A percentile compares a stretch with the other conserved stretches of the same genome.
These are phyloP conservation scores for Trogon melanurus DNA, from an alignment of 2,113 vertebrate genomes.

Conservation along the genomic window DNA sequence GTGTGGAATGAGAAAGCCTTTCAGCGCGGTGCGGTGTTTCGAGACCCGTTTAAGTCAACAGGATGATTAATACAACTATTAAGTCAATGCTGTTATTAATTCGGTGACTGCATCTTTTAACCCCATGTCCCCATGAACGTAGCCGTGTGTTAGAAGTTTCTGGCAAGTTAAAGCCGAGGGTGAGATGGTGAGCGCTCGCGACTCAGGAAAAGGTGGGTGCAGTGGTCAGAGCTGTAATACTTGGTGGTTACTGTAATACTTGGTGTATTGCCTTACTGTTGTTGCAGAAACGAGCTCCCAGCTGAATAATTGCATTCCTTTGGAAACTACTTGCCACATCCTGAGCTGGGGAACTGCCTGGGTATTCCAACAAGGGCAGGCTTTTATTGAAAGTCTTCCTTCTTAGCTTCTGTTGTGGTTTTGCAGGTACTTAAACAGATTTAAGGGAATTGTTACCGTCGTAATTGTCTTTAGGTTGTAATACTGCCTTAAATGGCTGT, in stretches of 20 bases:
- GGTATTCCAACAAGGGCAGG: background rate
- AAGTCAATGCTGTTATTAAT: background rate
- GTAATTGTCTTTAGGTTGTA: background rate
- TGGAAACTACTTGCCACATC: rapidly evolving
- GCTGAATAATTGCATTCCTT: background rate
- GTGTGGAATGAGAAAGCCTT: background rate
- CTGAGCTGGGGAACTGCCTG: background rate
- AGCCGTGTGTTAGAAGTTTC: background rate
- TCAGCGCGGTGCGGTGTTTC: rapidly evolving
- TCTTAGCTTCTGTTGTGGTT: background rate
- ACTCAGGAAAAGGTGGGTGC: background rate
- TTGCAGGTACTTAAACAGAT: background rate
- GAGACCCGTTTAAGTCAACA: background rate
- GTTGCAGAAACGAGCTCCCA: background rate
- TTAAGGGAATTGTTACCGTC: background rate
- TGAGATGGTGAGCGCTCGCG: background rate
- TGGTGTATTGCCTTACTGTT: background rate
- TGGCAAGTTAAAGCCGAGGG: background rate
- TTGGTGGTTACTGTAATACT: background rate
- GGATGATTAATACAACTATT: background rate
- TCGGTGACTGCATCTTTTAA: background rate
- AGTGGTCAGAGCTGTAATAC: background rate
- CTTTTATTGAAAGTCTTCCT: background rate
- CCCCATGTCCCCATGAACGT: background rate
- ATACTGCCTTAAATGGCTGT: background rate